phyloP scores from a whole-genome alignment of 2,888 invertebrate genomes.

The Lingula anatina region DNA sequence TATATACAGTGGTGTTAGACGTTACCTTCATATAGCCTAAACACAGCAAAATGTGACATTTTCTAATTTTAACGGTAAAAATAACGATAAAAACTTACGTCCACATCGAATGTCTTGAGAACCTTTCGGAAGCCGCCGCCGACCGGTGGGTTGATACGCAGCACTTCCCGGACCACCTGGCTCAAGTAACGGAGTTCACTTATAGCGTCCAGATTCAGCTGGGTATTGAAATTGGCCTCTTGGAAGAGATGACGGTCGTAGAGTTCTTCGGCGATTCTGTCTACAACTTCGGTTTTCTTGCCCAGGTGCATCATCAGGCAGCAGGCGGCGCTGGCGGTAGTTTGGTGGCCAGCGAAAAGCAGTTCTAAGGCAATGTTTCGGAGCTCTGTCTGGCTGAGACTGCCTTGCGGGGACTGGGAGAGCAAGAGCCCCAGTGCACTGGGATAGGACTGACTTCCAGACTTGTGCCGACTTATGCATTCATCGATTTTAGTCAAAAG shows the following conservation, averaged over 20 bases:
- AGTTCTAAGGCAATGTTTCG: constrained; percentile 40
- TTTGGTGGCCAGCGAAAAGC: constrained; percentile 42
- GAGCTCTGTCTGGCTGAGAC: constrained; percentile 20
- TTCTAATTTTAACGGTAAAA: too few species aligned
- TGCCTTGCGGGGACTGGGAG: constrained; percentile 13
- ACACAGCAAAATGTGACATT: too few species aligned
- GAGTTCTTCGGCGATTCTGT: constrained; percentile 26
- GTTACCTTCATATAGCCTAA: too few species aligned
- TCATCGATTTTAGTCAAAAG: constrained; percentile 27
- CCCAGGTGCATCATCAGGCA: constrained; percentile 26
- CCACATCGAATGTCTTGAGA: constrained; percentile 35
- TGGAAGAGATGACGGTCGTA: constrained; percentile 16
- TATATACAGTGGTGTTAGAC: too few species aligned
- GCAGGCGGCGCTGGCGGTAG: constrained; percentile 33
- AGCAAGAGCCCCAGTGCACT: constrained; percentile 27
- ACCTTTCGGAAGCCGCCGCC: constrained; percentile 39
- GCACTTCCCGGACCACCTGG: constrained; percentile 36
- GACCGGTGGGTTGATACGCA: constrained; percentile 35
- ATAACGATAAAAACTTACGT: constrained; percentile 28
- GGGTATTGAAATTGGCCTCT: constrained; percentile 8
- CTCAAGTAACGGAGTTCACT: constrained; percentile 25
- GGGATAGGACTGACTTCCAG: not conserved
- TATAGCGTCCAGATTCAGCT: constrained; percentile 20
- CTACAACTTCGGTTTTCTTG: constrained; percentile 19
- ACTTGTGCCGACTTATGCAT: constrained; percentile 14